A percentile compares a stretch with the other conserved stretches of the same genome.
Conservation (phyloP, 2,888 invertebrate genomes). For the Tetanocera ferruginea region DNA sequence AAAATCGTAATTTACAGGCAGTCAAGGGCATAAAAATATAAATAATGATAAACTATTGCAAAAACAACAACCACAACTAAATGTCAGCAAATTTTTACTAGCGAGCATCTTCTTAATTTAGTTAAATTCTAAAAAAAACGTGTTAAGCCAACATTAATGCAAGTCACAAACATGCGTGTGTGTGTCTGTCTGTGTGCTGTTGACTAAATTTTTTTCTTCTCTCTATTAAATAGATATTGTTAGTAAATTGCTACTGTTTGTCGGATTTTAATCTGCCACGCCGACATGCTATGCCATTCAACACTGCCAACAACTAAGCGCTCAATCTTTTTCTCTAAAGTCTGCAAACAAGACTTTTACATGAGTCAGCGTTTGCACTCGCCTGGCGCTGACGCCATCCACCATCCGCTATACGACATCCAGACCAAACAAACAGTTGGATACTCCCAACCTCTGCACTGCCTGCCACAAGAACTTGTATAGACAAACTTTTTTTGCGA, state of each 20-base stretch:
- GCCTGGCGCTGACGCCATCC: neutral
- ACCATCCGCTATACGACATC: neutral
- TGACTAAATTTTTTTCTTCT: neutral
- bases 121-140: neutral
- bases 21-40: no score
- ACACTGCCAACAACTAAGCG: neutral
- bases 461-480: no score
- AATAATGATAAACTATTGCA: no score
- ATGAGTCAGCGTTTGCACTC: neutral
- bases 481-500: neutral
- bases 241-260: constrained; percentile 10
- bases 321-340: neutral
- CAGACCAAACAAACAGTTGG: neutral
- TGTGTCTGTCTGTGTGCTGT: neutral
- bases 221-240: neutral
- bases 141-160: neutral
- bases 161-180: neutral
- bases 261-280: neutral
- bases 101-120: neutral
- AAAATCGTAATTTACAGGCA: no score
- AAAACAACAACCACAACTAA: no score
- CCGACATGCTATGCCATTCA: neutral
- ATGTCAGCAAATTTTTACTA: no score
- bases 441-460: neutral
- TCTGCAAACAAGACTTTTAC: neutral